A percentile compares a stretch with the other conserved stretches of the same genome.
These are phyloP conservation scores for Thinocorus orbignyianus DNA, from an alignment of 2,113 vertebrate genomes.

Conservation along the genomic window DNA sequence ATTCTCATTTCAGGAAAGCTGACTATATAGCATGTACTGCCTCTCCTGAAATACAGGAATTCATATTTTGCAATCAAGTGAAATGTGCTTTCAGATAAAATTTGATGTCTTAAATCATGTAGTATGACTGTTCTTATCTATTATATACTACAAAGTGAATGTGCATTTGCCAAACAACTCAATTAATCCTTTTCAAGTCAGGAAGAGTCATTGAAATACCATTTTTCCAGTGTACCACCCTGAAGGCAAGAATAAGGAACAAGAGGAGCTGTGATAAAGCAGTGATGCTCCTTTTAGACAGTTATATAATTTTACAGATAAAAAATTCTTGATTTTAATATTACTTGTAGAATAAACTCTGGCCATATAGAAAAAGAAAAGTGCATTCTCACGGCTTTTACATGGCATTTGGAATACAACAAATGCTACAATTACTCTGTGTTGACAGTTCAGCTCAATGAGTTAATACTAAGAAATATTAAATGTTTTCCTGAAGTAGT, in stretches of 20 bases:
- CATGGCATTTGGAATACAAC: neutral
- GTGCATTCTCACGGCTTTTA: neutral
- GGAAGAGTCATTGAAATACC: neutral
- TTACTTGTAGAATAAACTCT: neutral
- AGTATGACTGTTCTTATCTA: neutral
- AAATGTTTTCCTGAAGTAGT: neutral
- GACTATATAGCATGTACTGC: neutral
- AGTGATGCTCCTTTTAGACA: neutral
- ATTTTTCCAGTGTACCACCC: neutral
- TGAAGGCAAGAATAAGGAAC: neutral
- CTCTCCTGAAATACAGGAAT: neutral
- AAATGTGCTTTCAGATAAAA: neutral
- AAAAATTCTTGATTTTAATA: neutral
- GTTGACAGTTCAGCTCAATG: neutral
- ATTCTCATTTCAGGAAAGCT: neutral
- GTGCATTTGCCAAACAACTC: neutral
- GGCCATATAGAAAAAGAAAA: neutral
- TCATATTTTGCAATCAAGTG: neutral
- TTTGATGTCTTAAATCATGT: neutral
- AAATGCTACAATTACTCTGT: neutral
- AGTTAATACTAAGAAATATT: neutral
- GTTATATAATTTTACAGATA: neutral
- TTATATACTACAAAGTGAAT: neutral
- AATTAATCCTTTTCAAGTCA: neutral
- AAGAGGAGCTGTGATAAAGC: neutral